Evolutionary conservation across 2,113 vertebrate genomes (phyloP), one percentile per base, ranked within the genome.

Genomic region (Antigone vipio): DNA sequence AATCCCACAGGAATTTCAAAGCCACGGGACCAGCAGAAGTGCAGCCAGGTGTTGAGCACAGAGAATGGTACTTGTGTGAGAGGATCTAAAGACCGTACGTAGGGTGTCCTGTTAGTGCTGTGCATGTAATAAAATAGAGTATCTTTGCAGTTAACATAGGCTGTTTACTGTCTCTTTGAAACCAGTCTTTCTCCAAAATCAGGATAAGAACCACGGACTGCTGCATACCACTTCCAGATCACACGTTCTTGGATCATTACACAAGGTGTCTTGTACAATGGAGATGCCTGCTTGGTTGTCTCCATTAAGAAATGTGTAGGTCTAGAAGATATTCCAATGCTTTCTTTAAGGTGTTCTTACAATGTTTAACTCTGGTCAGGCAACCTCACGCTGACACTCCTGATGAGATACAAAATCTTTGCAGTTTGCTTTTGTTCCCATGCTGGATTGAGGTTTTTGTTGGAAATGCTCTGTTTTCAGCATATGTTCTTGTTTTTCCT

Each of bases 401-500:
- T 22, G 56, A 47, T 77, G 22, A 94, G 77, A 76, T 66, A 49
- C 5, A 16, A 78, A 90, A 73, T 94, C 84, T 89, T 63, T 68
- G 42, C 62, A 66, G 74, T 93, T 89, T 91, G 86, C 74, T 91
- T 84, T 95, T 81, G 84, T 97, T 97, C 96, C 66, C 93, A 94
- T 92, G 73, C 82, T 32, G 72, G 73, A 71, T 11, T 52, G 85
- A 94, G 83, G 76, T 89, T 98, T 97, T 96, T 97, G 89, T 97
- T 98, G 97, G 97, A 98, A 91, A 75, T 75, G 78, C 64, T 95
- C 66, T 77, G 45, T 89, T 93, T 91, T 59, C 86, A 95, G 93
- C 98, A 98, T 98, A 84, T 98, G 98, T 96, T 98, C 95, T 92
- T 98, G 91, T 96, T 98, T 98, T 97, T 81, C 92, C 88, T 97